Evolutionary conservation across 1,140 invertebrate species (phyloP).

Genomic region (Bacillus rossius): DNA sequence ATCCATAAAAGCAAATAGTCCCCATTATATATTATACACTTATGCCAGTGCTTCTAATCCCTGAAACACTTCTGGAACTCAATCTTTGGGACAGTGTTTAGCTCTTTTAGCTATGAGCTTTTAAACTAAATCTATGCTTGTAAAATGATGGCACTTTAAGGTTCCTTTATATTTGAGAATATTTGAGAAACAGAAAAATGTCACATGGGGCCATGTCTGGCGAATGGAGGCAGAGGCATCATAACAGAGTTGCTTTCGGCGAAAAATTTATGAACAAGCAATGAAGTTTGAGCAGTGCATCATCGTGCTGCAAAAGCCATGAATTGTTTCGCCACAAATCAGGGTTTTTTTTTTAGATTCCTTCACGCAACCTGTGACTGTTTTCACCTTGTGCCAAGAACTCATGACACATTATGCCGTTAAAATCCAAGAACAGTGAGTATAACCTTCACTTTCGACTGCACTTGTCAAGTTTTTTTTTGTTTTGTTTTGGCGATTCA

Average conservation of each 20-base stretch:
- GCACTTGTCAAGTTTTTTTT: conserved; percentile 20
- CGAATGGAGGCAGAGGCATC: background rate
- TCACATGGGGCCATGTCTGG: no score
- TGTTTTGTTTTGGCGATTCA: conserved; percentile 8
- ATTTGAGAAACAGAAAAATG: no score
- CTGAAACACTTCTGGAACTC: no score
- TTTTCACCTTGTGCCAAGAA: no score
- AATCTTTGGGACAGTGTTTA: background rate
- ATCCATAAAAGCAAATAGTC: no score
- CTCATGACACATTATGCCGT: conserved; percentile 6
- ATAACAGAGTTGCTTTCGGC: background rate
- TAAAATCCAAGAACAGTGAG: conserved; percentile 11
- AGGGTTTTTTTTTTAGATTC: background rate
- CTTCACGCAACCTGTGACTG: conserved; percentile 4
- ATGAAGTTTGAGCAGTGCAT: background rate
- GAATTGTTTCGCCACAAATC: background rate
- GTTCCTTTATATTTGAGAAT: no score
- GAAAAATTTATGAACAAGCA: background rate
- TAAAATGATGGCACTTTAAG: background rate
- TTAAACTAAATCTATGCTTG: background rate
- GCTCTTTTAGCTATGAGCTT: background rate
- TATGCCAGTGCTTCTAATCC: no score
- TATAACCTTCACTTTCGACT: conserved; percentile 11
- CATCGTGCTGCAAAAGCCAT: no score
- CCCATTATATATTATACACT: no score